phyloP scores from a whole-genome alignment of 1,140 invertebrate genomes.

The Dryas iulia region DNA sequence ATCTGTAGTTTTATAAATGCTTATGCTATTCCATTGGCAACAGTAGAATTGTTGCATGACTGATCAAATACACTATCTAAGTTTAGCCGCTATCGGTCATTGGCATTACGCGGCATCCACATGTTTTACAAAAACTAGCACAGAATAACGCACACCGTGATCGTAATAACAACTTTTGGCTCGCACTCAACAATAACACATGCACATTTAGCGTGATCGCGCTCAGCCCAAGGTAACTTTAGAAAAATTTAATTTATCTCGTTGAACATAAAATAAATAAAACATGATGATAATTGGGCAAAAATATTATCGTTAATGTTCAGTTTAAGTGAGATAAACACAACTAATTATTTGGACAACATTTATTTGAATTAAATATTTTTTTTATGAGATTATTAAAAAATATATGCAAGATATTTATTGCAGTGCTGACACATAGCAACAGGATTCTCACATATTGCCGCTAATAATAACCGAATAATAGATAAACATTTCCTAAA shows the following conservation, averaged over 20 bases:
- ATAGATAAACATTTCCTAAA: too few species aligned
- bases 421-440: too few species aligned
- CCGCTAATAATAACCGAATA: too few species aligned
- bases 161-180: conserved; percentile 52
- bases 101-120: conserved; percentile 24
- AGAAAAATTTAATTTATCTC: background rate
- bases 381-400: too few species aligned
- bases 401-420: too few species aligned
- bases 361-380: too few species aligned
- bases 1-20: background rate
- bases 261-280: background rate
- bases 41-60: background rate
- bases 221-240: background rate
- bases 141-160: conserved; percentile 11
- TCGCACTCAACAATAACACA: conserved; percentile 37
- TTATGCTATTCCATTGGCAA: background rate
- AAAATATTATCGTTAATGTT: background rate
- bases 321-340: background rate
- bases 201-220: background rate
- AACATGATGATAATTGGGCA: background rate
- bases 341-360: background rate
- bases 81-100: conserved; percentile 55
- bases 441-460: too few species aligned
- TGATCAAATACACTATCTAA: conserved; percentile 22
- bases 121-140: conserved; percentile 34